A percentile compares a stretch with the other conserved stretches of the same genome.
Conservation (phyloP, 2,113 vertebrate species). For the Silurus glanis region DNA sequence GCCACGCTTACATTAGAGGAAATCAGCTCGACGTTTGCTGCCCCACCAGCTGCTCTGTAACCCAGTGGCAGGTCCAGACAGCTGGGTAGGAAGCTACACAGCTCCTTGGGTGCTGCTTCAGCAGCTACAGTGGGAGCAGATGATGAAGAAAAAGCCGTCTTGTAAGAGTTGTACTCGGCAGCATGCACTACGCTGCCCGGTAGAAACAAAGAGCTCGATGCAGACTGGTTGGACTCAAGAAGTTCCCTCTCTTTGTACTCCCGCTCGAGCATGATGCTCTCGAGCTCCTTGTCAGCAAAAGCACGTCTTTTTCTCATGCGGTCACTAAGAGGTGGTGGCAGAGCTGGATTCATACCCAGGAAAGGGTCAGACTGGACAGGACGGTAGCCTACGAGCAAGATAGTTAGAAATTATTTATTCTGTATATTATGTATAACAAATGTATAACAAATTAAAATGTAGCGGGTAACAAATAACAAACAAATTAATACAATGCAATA, state of each 20-base stretch:
- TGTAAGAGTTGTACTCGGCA: slow-evolving; percentile 86
- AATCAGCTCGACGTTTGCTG: slow-evolving; percentile 87
- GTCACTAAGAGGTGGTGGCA: slow-evolving; percentile 92
- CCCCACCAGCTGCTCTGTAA: slow-evolving; percentile 79
- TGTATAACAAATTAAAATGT: neutral
- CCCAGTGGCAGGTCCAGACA: slow-evolving; percentile 89
- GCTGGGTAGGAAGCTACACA: slow-evolving; percentile 82
- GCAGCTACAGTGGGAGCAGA: slow-evolving; percentile 47
- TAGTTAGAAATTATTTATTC: slow-evolving; percentile 1
- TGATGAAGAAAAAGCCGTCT: slow-evolving; percentile 77
- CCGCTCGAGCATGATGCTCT: slow-evolving; percentile 96
- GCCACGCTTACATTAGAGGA: slow-evolving; percentile 96
- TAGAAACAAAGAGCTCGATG: slow-evolving; percentile 79
- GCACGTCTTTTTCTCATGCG: slow-evolving; percentile 97
- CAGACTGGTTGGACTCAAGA: slow-evolving; percentile 83
- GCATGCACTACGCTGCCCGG: slow-evolving; percentile 81
- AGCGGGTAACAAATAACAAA: too few relatives aligned
- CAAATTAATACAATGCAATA: neutral
- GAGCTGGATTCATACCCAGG: slow-evolving; percentile 76
- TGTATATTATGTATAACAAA: neutral
- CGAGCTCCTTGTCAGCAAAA: slow-evolving; percentile 97
- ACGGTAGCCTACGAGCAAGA: slow-evolving; percentile 82
- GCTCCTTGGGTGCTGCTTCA: slow-evolving; percentile 81
- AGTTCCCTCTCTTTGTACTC: slow-evolving; percentile 96
- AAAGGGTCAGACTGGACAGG: slow-evolving; percentile 87